Conservation (phyloP, 2,113 vertebrate genomes). For the Turnix velox region DNA sequence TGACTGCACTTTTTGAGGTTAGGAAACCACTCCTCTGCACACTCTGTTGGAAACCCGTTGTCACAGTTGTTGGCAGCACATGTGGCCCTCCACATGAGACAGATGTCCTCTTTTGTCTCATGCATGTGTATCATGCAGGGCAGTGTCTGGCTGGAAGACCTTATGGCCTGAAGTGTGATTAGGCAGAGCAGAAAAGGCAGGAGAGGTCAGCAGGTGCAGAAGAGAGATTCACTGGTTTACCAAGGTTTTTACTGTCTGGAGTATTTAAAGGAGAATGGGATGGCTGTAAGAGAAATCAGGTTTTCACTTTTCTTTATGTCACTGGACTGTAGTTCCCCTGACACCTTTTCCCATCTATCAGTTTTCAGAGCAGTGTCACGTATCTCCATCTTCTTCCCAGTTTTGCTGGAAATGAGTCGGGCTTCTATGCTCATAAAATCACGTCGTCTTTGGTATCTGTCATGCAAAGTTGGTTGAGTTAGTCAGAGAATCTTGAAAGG, state of each 20-base stretch:
- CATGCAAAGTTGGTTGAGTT: not conserved
- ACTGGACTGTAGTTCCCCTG: not conserved
- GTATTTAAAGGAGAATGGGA: not conserved
- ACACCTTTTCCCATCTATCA: not conserved
- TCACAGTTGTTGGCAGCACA: not conserved
- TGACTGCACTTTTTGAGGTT: fast-evolving
- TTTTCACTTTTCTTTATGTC: not conserved
- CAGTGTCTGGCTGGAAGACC: not conserved
- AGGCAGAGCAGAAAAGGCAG: not conserved
- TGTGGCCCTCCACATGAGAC: fast-evolving
- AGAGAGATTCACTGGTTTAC: not conserved
- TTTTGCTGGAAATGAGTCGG: fast-evolving
- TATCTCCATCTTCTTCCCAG: fast-evolving
- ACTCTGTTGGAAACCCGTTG: fast-evolving
- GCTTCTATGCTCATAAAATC: not conserved
- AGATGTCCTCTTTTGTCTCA: fast-evolving
- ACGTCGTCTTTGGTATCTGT: not conserved
- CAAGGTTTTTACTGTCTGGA: not conserved
- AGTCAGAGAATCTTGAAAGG: not conserved
- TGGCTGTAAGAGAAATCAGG: not conserved
- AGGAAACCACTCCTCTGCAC: fast-evolving
- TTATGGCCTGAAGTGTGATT: not conserved
- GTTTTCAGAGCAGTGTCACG: not conserved
- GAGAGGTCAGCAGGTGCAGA: not conserved
- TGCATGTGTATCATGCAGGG: fast-evolving